Base-by-base conservation (phyloP, 2,797 vertebrate species). In the Pelodytes ibericus region DNA sequence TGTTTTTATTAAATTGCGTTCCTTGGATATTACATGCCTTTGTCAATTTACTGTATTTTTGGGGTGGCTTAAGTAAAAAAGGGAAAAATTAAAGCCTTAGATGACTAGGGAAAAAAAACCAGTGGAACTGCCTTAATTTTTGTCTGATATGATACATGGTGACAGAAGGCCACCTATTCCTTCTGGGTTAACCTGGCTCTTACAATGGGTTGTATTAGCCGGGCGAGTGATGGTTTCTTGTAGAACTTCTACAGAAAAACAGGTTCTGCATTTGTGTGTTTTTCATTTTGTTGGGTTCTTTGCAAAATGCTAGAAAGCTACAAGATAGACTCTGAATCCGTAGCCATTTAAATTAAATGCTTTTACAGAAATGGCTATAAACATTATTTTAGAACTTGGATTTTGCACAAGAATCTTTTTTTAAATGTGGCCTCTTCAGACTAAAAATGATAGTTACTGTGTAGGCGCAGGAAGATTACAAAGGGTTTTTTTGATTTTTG, bases 181-280 rank as follows among this genome's bases (percentile, higher is more conserved):
- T 88, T 91, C 88, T 92, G 92, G 90, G 92, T 88, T 67, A 89
- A 87, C 90, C 82, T 86, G 94, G 94, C 95, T 95, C 92, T 99
- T 99, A 99, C 97, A 99, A 99, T 99, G 93, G 96, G 82, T 99
- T 99, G 98, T 99, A 99, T 99, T 90, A 90, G 96, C 94, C 91
- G 78, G 78, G 90, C 77, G 81, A 83, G 80, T 82, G 85, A 86
- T 82, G 49, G 57, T 81, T 88, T 82, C 85, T 86, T 84, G 84
- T 83, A 86, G 82, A 89, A 89, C 84, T 84, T 89, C 60, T 80
- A 79, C 84, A 82, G 60, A 69, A 79, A 36, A 53, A 53, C n/a
- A 89, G 84, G 86, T 86, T 88, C 91, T 89, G 88, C 84, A 80
- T 86, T 88, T 41, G 75, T 82, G n/a, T n/a, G n/a, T n/a, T n/a